These are phyloP conservation scores for Scophthalmus maximus DNA, from an alignment of 2,113 vertebrate species.

Conservation along the genomic window DNA sequence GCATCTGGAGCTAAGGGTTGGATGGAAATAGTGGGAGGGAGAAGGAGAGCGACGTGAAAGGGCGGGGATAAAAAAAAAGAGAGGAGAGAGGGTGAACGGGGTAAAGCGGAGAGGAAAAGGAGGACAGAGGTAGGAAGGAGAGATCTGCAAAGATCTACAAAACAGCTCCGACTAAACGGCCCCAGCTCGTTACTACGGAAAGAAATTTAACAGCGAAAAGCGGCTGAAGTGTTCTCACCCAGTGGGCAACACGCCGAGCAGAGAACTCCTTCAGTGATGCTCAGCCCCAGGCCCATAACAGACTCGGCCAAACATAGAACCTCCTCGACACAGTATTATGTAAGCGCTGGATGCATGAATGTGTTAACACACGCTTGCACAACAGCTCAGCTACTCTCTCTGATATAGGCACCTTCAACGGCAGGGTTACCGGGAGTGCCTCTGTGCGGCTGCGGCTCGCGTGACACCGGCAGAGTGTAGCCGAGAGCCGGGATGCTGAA, in stretches of 20 bases:
- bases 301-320: constrained; percentile 69
- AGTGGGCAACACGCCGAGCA: constrained; percentile 50
- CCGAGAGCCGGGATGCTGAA: constrained; percentile 31
- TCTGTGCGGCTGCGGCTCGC: background rate
- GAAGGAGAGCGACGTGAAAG: background rate
- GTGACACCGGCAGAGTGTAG: constrained; percentile 56
- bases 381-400: constrained; percentile 39
- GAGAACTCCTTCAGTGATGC: constrained; percentile 42
- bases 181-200: too few relatives aligned
- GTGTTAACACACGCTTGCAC: constrained; percentile 61
- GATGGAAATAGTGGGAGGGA: background rate
- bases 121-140: too few relatives aligned
- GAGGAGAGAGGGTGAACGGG: background rate
- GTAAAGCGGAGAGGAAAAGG: background rate
- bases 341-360: constrained; percentile 52
- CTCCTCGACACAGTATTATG: constrained; percentile 70
- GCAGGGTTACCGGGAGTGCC: background rate
- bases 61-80: background rate
- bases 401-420: constrained; percentile 19
- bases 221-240: constrained; percentile 28
- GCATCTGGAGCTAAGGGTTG: constrained; percentile 89
- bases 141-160: background rate
- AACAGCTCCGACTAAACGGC: background rate
- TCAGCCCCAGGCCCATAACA: constrained; percentile 55
- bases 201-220: constrained; percentile 6